phyloP scores from a whole-genome alignment of 1,140 invertebrate species.

The Amphibalanus amphitrite region DNA sequence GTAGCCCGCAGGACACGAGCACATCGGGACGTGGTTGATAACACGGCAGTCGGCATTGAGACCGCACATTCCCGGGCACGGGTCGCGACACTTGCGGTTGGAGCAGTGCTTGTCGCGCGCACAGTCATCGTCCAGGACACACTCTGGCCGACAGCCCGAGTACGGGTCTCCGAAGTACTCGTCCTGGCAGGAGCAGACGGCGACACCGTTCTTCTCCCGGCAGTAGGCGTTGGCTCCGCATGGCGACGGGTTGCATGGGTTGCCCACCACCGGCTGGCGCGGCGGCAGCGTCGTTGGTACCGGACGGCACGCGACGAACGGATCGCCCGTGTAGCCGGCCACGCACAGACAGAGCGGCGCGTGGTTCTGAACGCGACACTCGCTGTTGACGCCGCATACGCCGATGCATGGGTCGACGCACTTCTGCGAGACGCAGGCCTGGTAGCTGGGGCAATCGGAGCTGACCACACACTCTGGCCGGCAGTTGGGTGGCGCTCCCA shows the following conservation, averaged over 20 bases:
- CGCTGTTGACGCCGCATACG: conserved; percentile 51
- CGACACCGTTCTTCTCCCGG: conserved; percentile 44
- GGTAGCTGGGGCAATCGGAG: too few relatives aligned
- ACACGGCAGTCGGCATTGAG: conserved; percentile 48
- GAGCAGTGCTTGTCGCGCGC: conserved; percentile 47
- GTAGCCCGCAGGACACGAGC: conserved; percentile 41
- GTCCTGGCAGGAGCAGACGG: conserved; percentile 56
- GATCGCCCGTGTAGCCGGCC: conserved; percentile 33
- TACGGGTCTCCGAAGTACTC: conserved; percentile 38
- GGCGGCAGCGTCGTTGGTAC: conserved; percentile 34
- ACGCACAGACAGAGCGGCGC: conserved; percentile 19
- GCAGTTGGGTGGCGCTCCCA: too few relatives aligned
- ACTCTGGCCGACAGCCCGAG: conserved; percentile 23
- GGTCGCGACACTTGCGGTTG: conserved; percentile 33
- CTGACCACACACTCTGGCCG: too few relatives aligned
- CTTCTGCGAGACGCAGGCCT: too few relatives aligned
- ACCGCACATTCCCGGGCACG: conserved; percentile 22
- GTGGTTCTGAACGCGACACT: conserved; percentile 35
- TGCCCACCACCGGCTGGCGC: conserved; percentile 23
- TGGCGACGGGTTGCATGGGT: conserved; percentile 58
- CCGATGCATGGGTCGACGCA: too few relatives aligned
- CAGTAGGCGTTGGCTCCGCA: conserved; percentile 67
- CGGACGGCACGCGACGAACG: conserved; percentile 53
- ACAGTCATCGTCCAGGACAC: conserved; percentile 38
- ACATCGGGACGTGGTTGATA: conserved; percentile 38